Evolutionary conservation across 1,140 invertebrate genomes (phyloP), one percentile per base, ranked within the genome.

Genomic region (Scaptomyza graminum): DNA sequence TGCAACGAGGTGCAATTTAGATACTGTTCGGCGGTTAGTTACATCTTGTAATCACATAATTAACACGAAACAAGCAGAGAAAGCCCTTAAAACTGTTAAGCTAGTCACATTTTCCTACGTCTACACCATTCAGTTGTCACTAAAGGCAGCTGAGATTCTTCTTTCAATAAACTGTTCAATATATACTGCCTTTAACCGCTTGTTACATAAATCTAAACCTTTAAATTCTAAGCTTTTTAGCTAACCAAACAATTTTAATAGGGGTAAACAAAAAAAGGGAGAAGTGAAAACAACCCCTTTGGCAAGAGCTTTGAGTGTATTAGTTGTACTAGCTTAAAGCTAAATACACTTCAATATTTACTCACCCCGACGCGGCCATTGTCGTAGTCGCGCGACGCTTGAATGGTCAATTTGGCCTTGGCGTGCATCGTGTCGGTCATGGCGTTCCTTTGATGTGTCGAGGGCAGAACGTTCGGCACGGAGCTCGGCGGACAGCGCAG

Each of bases 391-490:
- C 95, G 93, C 90, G 95, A 93, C 83, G 95, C 94, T 72, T 95
- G 94, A 83, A 97, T 94, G 69, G 96, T 96, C 76, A 97, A 92
- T 87, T 96, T 93, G 28, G 97, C 96, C 93, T 98, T 98, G 34
- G 96, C 95, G 92, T 96, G 96, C 94, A 98, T 96, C n/a, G 96
- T 96, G 79, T 97, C 96, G 46, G 95, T 94, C 28, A 98, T 91
- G 11, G 95, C 94, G 77, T 95, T 94, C 92, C 92, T 93, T 97
- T 97, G 54, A 96, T 96, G 89, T 90, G 89, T 78, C 28, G 85
- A 74, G 31, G 85, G 56, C 65, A 82, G 70, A 28, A 67, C 80
- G 60, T 67, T 76, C 95, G 94, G 22, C 3, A 81, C 76, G 22
- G 73, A 63, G 28, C 68, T 87, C 1, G 83, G 57, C 1, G 83